These are phyloP conservation scores for Apolygus lucorum DNA, from an alignment of 1,140 invertebrate species.

Conservation along the genomic window DNA sequence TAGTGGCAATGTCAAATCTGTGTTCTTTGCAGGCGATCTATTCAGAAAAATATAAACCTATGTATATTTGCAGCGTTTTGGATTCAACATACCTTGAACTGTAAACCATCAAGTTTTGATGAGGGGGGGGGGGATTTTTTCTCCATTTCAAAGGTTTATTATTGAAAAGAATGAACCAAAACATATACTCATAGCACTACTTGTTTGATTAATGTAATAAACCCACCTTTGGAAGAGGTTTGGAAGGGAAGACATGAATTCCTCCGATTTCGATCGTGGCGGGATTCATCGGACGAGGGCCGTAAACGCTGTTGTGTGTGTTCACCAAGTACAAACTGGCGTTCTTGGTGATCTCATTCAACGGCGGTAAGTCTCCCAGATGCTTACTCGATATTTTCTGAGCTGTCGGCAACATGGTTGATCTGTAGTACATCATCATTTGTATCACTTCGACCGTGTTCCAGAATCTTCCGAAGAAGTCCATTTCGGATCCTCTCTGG, in stretches of 20 bases:
- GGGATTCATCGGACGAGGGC: constrained; percentile 48
- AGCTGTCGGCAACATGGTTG: constrained; percentile 11
- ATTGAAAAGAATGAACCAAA: too few species aligned
- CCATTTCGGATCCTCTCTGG: background rate
- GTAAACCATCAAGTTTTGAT: too few species aligned
- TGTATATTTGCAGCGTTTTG: too few species aligned
- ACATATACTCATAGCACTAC: too few species aligned
- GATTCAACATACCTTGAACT: too few species aligned
- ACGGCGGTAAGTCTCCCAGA: constrained; percentile 37
- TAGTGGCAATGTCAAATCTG: too few species aligned
- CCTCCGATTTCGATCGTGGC: constrained; percentile 58
- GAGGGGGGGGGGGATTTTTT: too few species aligned
- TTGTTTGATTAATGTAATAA: too few species aligned
- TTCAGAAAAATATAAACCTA: too few species aligned
- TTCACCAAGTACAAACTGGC: constrained; percentile 55
- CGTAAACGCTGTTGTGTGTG: constrained; percentile 50
- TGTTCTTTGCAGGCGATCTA: too few species aligned
- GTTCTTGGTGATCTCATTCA: constrained; percentile 47
- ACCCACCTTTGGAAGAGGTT: constrained; percentile 45
- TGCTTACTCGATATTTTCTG: constrained; percentile 26
- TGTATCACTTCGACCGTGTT: background rate
- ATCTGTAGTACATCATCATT: constrained; percentile 3
- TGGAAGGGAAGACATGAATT: constrained; percentile 49
- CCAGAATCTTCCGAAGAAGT: background rate
- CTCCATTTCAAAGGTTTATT: too few species aligned